These are phyloP conservation scores for Anser brachyrhynchus DNA, from an alignment of 2,113 vertebrate species.

Conservation along the genomic window DNA sequence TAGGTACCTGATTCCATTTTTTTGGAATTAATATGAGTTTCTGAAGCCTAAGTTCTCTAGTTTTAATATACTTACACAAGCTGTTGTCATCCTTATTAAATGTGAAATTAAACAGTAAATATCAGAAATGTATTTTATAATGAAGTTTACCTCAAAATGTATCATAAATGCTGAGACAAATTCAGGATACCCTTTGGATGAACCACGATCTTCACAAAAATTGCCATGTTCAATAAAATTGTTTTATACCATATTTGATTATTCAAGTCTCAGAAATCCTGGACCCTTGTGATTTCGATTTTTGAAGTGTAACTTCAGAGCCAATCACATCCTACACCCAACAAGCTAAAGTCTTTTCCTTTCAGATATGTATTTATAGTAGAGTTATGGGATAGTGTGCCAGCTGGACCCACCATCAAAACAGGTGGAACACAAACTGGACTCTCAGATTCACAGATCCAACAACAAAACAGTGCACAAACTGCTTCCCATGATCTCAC, in stretches of 20 bases:
- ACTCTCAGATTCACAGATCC: not conserved
- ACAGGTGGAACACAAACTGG: fast-evolving
- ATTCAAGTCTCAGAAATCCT: not conserved
- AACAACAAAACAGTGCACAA: not conserved
- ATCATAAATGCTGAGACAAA: not conserved
- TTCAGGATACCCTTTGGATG: not conserved
- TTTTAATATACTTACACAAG: not conserved
- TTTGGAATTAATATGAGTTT: not conserved
- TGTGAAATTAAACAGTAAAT: not conserved
- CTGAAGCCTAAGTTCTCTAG: not conserved
- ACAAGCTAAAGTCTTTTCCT: not conserved
- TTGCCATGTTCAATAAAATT: not conserved
- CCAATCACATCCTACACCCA: not conserved
- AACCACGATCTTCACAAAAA: not conserved
- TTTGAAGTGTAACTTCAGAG: not conserved
- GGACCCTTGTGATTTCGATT: not conserved
- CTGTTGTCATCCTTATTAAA: not conserved
- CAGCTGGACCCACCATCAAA: fast-evolving
- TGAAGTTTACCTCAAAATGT: not conserved
- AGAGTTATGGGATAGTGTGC: not conserved
- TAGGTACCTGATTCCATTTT: not conserved
- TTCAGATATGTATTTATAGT: not conserved
- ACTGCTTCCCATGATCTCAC: not conserved
- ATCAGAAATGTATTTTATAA: not conserved
- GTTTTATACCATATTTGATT: not conserved